Conservation (phyloP, 2,888 invertebrate genomes). For the Gasteruption jaculator region DNA sequence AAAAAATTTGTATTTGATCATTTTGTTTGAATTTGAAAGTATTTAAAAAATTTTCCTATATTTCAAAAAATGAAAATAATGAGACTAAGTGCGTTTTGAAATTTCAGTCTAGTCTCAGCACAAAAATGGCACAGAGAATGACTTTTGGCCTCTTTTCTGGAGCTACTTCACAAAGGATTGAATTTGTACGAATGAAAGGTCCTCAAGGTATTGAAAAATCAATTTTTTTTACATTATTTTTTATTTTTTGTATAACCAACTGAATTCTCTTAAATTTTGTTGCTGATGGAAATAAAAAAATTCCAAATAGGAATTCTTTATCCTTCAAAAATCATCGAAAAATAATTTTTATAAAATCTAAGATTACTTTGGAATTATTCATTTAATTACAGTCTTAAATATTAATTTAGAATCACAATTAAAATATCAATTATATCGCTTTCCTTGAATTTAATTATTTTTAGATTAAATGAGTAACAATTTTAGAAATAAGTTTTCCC, state of each 20-base stretch:
- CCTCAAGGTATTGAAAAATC: slow-evolving; percentile 67
- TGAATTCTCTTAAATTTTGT: slow-evolving; percentile 6
- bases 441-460: no score
- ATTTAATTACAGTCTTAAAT: no score
- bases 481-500: no score
- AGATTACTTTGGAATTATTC: no score
- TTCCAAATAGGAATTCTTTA: background rate
- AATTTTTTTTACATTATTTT: background rate
- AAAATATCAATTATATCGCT: no score
- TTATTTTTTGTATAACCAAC: background rate
- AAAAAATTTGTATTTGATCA: slow-evolving; percentile 5
- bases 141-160: slow-evolving; percentile 86
- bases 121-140: slow-evolving; percentile 94
- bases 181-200: slow-evolving; percentile 98
- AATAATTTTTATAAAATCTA: background rate
- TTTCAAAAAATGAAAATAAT: slow-evolving; percentile 4
- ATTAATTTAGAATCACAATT: no score
- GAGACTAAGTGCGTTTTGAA: slow-evolving; percentile 12
- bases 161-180: slow-evolving; percentile 76
- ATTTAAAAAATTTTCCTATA: background rate
- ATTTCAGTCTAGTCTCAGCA: slow-evolving; percentile 84
- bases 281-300: slow-evolving; percentile 3
- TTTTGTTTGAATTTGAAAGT: background rate
- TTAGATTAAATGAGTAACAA: no score
- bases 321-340: background rate